Evolutionary conservation across 2,888 invertebrate genomes (phyloP), one percentile per base, ranked within the genome.

Genomic region (Drosophila cracens): DNA sequence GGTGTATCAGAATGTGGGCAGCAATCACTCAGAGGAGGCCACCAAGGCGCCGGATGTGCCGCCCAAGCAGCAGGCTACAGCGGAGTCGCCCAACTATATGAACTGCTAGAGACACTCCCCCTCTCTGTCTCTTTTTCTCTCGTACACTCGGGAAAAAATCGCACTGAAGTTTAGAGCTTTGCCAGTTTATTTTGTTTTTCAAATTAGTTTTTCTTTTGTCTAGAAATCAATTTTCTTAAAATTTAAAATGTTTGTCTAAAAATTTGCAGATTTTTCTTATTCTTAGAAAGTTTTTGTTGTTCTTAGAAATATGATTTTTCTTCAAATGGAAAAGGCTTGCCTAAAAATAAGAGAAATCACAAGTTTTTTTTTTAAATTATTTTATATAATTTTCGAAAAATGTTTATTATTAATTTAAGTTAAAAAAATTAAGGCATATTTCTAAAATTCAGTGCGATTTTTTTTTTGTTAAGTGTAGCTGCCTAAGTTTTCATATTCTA

Each of bases 1-100:
- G 67, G 92, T 92, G 40, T 92, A 92, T 60, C 92, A 92, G 65
- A 93, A 92, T 73, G 81, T 92, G 29, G 83, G 76, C 16, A 59
- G 51, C 36, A 27, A 8, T 7, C 36, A 74, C 16, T 27, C 76
- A 34, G 87, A 83, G 18, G 63, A 74, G 71, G 52, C 67, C 21
- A 18, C 43, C 18, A 16, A 25, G 25, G 10, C 46, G 29, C 70
- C 78, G 1, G 58, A 70, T 18, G 38, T 33, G n/a, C 54, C 70
- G n/a, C 54, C 65, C 34, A 70, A 74, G 48, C 58, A 74, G 18
- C 72, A 67, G 33, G 1, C 58, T 10, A 48, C 56, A 36, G 4
- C 51, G 16, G 71, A 70, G 16, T 66, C 87, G 29, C 87, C 91
- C 52, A 91, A 92, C 71, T 92, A 92, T 51, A 92, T 92, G 84